These are phyloP conservation scores for Pipistrellus pygmaeus DNA, from an alignment of 2,797 vertebrate genomes.

Conservation along the genomic window DNA sequence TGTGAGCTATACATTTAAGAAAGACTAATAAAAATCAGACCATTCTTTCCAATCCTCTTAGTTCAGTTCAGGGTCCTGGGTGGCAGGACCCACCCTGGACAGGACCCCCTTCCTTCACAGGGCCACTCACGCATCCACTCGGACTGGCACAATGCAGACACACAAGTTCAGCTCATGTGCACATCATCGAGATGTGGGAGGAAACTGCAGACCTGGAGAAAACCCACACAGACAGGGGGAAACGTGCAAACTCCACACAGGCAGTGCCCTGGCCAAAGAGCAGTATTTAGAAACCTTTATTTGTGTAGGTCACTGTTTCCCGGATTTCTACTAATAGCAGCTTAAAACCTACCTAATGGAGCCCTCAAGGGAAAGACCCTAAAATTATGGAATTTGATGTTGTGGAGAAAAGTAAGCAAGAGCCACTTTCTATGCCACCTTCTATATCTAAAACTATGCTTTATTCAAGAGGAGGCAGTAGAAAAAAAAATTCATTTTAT, in stretches of 20 bases:
- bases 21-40: not conserved
- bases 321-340: not conserved
- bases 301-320: not conserved
- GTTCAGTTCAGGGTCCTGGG: not conserved
- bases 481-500: not conserved
- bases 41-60: not conserved
- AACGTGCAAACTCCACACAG: not conserved
- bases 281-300: not conserved
- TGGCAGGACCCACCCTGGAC: not conserved
- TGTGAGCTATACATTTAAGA: not conserved
- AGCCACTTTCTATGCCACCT: not conserved
- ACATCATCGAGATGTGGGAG: not conserved
- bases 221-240: not conserved
- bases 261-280: not conserved
- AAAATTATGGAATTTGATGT: not conserved
- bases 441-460: not conserved
- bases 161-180: not conserved
- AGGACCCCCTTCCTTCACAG: not conserved
- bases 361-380: not conserved
- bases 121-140: not conserved
- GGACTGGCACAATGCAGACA: not conserved
- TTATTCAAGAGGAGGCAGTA: not conserved
- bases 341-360: not conserved
- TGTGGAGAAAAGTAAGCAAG: not conserved
- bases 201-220: not conserved